phyloP scores from a whole-genome alignment of 2,113 vertebrate genomes.

The Actenoides hombroni region DNA sequence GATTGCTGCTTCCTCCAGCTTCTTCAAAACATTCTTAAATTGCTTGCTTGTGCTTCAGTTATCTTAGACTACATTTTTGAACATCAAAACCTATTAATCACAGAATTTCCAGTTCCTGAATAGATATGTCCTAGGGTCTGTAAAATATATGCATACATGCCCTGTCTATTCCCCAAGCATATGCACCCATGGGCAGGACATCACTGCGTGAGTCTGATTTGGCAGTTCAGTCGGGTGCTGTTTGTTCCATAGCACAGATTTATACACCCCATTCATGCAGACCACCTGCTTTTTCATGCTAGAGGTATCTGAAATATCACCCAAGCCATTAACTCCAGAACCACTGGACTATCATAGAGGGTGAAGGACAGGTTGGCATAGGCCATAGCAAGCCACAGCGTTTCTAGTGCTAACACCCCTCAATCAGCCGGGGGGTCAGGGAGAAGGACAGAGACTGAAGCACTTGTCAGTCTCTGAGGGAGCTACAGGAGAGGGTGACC shows the following conservation, averaged over 20 bases:
- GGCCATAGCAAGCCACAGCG: not conserved
- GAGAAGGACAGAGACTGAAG: not conserved
- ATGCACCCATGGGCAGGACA: not conserved
- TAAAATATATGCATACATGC: not conserved
- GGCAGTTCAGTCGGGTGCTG: not conserved
- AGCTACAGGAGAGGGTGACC: not conserved
- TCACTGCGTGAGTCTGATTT: not conserved
- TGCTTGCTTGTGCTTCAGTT: not conserved
- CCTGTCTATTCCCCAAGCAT: not conserved
- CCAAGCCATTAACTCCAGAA: not conserved
- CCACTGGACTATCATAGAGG: rapidly evolving
- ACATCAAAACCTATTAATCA: not conserved
- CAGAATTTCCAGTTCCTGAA: not conserved
- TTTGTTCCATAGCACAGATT: not conserved
- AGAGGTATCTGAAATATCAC: not conserved
- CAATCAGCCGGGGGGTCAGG: not conserved
- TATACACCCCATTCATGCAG: not conserved
- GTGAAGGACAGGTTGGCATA: not conserved
- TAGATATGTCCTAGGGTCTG: not conserved
- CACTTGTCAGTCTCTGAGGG: not conserved
- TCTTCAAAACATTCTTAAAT: not conserved
- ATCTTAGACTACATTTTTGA: not conserved
- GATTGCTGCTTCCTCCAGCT: not conserved
- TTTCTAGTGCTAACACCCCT: not conserved
- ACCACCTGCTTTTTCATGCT: not conserved